A percentile compares a stretch with the other conserved stretches of the same genome.
Conservation (phyloP, 2,113 vertebrate genomes). For the Cisticola juncidis region DNA sequence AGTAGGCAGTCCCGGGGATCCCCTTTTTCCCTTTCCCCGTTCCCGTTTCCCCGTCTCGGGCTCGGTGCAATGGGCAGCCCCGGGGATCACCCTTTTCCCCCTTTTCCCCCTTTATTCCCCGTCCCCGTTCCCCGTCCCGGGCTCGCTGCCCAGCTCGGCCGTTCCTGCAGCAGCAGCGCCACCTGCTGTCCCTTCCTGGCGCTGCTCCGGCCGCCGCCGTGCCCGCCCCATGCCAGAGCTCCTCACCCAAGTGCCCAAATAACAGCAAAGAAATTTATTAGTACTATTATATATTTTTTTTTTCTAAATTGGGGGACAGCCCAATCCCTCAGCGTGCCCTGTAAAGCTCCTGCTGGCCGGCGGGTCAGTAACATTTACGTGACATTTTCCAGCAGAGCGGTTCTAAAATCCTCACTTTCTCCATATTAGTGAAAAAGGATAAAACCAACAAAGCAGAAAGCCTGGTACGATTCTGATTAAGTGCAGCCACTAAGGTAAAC, state of each 20-base stretch:
- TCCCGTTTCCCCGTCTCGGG: too few relatives aligned
- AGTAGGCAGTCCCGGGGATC: neutral
- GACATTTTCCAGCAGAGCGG: neutral
- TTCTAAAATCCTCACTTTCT: neutral
- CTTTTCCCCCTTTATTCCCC: too few relatives aligned
- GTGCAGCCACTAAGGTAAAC: neutral
- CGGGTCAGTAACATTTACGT: neutral
- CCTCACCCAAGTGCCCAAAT: neutral
- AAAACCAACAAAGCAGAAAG: neutral
- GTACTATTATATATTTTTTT: too few relatives aligned
- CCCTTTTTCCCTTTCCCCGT: too few relatives aligned
- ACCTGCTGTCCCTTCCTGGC: conserved; percentile 14
- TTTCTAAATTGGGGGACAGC: neutral
- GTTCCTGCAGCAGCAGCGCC: conserved; percentile 51
- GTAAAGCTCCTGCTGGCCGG: neutral
- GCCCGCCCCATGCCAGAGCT: neutral
- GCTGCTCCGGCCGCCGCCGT: neutral
- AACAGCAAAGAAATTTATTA: too few relatives aligned
- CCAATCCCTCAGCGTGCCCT: neutral
- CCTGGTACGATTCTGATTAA: neutral
- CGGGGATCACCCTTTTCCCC: neutral
- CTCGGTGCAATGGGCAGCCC: too few relatives aligned
- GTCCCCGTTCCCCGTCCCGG: too few relatives aligned
- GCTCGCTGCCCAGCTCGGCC: neutral
- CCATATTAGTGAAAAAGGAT: neutral